A percentile compares a stretch with the other conserved stretches of the same genome.
These are phyloP conservation scores for Seriola aureovittata DNA, from an alignment of 2,113 vertebrate genomes.

Conservation along the genomic window DNA sequence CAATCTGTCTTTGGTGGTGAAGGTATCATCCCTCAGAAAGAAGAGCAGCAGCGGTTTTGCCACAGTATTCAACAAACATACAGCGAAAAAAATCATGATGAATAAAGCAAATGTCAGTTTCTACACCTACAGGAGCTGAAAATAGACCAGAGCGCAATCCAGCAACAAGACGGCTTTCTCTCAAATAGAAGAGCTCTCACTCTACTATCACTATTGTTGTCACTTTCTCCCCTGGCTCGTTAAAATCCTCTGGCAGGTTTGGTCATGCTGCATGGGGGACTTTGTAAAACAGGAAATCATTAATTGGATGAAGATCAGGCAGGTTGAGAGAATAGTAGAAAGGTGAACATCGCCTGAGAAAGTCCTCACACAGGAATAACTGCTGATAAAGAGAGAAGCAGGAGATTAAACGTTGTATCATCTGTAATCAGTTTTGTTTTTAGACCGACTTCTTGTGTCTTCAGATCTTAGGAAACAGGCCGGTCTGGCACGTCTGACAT, in stretches of 20 bases:
- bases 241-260: neutral
- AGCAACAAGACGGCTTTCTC: neutral
- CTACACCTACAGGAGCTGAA: neutral
- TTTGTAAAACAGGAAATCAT: constrained; percentile 1
- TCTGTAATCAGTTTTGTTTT: constrained; percentile 54
- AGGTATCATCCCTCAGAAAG: neutral
- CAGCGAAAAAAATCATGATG: neutral
- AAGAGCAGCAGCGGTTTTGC: neutral
- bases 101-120: neutral
- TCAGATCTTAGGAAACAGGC: constrained; percentile 63
- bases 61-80: neutral
- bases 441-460: constrained; percentile 28
- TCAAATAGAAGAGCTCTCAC: neutral
- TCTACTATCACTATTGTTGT: constrained; percentile 2
- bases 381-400: neutral
- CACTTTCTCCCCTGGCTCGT: neutral
- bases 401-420: constrained; percentile 11
- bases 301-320: neutral
- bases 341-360: neutral
- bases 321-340: neutral
- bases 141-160: neutral
- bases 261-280: neutral
- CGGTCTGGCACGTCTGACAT: constrained; percentile 22
- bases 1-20: neutral
- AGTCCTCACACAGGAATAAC: neutral